These are phyloP conservation scores for Phylloscopus trochiloides DNA, from an alignment of 2,113 vertebrate genomes.

Conservation along the genomic window DNA sequence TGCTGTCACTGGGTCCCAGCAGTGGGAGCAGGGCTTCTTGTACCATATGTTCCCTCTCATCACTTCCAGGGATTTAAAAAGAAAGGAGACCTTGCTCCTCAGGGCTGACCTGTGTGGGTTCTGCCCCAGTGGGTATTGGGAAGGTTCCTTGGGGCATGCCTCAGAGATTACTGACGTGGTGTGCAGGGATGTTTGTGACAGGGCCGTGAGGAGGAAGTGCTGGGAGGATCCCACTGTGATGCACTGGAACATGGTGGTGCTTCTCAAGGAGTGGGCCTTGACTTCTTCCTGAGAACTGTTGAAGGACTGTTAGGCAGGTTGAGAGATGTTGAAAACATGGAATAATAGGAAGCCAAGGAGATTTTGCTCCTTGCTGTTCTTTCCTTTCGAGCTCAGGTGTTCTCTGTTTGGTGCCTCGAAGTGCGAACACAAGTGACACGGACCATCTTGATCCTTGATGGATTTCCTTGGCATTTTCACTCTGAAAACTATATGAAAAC, in stretches of 20 bases:
- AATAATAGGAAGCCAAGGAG: background rate
- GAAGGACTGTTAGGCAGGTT: background rate
- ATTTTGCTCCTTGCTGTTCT: background rate
- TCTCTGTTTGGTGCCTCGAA: background rate
- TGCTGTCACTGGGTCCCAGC: background rate
- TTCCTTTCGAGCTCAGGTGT: background rate
- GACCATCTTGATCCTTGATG: background rate
- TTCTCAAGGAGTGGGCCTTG: slow-evolving; percentile 4
- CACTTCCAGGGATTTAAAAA: background rate
- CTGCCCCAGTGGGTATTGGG: background rate
- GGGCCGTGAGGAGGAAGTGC: background rate
- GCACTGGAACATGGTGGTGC: background rate
- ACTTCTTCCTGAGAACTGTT: background rate
- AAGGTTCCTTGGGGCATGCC: accelerated
- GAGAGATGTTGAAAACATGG: background rate
- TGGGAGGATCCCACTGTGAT: background rate
- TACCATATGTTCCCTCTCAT: background rate
- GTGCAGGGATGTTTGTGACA: background rate
- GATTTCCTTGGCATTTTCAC: background rate
- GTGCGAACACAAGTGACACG: background rate
- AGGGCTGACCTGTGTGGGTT: background rate
- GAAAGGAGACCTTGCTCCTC: background rate
- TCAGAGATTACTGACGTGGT: accelerated
- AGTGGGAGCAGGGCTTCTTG: background rate
- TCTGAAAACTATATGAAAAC: background rate